A percentile compares a stretch with the other conserved stretches of the same genome.
These are phyloP conservation scores for Plagiodera versicolora DNA, from an alignment of 2,888 invertebrate species.

Conservation along the genomic window DNA sequence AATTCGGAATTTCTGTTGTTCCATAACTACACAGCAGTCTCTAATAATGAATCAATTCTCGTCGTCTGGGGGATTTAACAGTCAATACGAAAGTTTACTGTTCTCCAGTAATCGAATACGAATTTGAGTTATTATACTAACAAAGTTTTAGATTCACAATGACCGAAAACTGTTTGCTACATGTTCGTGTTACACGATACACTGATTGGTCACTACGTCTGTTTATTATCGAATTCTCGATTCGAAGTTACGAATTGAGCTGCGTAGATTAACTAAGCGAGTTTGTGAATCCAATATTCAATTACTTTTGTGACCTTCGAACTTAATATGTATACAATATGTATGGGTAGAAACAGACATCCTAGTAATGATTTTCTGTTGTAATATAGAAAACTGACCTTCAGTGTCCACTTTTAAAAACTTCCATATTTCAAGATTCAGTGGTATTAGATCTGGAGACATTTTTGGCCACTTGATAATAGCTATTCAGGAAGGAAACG, in stretches of 20 bases:
- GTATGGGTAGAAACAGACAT: too few relatives aligned
- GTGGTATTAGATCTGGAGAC: too few relatives aligned
- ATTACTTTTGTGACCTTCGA: too few relatives aligned
- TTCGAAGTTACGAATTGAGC: neutral
- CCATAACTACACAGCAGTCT: neutral
- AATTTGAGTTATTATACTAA: neutral
- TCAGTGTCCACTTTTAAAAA: too few relatives aligned
- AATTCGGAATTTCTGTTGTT: neutral
- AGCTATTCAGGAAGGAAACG: too few relatives aligned
- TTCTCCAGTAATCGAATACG: neutral
- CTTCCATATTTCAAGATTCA: too few relatives aligned
- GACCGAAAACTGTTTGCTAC: neutral
- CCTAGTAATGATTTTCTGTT: too few relatives aligned
- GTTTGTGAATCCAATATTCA: too few relatives aligned
- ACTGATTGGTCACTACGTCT: neutral
- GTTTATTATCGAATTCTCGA: neutral
- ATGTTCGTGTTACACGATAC: neutral
- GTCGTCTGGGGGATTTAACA: neutral
- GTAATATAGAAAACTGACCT: too few relatives aligned
- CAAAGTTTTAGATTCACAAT: neutral
- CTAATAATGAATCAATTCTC: neutral
- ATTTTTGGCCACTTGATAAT: too few relatives aligned
- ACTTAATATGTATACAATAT: too few relatives aligned
- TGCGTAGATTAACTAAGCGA: too few relatives aligned
- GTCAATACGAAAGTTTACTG: neutral